phyloP scores from a whole-genome alignment of 1,140 invertebrate species.

The Chironomus tepperi region DNA sequence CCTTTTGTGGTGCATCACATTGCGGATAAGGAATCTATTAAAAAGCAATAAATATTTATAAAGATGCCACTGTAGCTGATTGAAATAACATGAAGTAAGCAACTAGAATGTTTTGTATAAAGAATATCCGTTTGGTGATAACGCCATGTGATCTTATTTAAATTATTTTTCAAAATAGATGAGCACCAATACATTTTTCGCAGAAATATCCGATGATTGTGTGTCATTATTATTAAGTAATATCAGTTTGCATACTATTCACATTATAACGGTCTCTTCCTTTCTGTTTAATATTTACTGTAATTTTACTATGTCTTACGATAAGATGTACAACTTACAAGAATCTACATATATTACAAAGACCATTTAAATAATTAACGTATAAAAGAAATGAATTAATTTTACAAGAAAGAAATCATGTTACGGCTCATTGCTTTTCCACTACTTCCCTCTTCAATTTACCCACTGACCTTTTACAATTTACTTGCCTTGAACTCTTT shows the following conservation, averaged over 20 bases:
- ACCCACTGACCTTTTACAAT: constrained; percentile 20
- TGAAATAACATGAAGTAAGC: neutral
- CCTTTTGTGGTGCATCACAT: constrained; percentile 11
- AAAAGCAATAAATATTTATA: constrained; percentile 17
- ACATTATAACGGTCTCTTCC: neutral
- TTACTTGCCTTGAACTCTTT: constrained; percentile 15
- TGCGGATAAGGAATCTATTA: constrained; percentile 12
- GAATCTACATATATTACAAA: neutral
- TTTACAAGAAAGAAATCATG: neutral
- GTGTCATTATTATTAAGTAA: neutral
- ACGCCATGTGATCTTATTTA: neutral
- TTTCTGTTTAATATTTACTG: neutral
- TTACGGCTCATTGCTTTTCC: constrained; percentile 17
- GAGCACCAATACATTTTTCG: neutral
- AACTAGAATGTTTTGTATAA: neutral
- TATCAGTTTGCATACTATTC: neutral
- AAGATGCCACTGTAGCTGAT: neutral
- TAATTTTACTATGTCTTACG: neutral
- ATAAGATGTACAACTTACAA: neutral
- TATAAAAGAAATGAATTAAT: neutral
- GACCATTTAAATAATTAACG: neutral
- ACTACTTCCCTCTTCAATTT: constrained; percentile 16
- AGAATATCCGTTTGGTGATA: constrained; percentile 16
- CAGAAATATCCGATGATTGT: neutral
- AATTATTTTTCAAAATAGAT: neutral